These are phyloP conservation scores for Pseudomyrmex sp. DNA, from an alignment of 1,140 invertebrate genomes.

Conservation along the genomic window DNA sequence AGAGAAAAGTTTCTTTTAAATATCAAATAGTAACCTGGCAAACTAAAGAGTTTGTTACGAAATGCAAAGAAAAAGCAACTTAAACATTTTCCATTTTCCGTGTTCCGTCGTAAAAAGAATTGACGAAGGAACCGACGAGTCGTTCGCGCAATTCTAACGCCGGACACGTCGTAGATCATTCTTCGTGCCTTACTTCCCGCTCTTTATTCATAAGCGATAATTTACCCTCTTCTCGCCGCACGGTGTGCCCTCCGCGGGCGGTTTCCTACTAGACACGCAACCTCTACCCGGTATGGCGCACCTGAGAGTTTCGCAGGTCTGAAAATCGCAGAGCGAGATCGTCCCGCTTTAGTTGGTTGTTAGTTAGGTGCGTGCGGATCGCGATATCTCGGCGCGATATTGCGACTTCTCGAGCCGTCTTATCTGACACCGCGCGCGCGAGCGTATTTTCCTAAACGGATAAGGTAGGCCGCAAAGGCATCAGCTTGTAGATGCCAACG, in stretches of 20 bases:
- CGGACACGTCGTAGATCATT: neutral
- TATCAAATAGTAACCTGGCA: too few species aligned
- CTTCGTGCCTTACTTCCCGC: slow-evolving; percentile 17
- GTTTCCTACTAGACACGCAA: slow-evolving; percentile 83
- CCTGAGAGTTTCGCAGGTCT: slow-evolving; percentile 85
- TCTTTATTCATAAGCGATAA: slow-evolving; percentile 56
- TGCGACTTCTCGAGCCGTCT: slow-evolving; percentile 22
- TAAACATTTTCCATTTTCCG: neutral
- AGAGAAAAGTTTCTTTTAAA: too few species aligned
- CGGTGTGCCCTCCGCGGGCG: slow-evolving; percentile 87
- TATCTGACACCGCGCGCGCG: slow-evolving; percentile 53
- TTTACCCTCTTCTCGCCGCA: slow-evolving; percentile 84
- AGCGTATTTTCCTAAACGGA: slow-evolving; percentile 65
- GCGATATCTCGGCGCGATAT: slow-evolving; percentile 61
- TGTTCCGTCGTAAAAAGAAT: neutral
- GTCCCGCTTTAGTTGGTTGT: slow-evolving; percentile 1
- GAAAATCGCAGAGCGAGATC: slow-evolving; percentile 56
- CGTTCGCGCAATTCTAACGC: slow-evolving; percentile 2
- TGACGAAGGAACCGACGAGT: neutral
- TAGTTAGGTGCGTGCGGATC: slow-evolving; percentile 52
- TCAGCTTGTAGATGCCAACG: slow-evolving; percentile 56
- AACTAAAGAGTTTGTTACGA: neutral
- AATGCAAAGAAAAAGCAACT: neutral
- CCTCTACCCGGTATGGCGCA: slow-evolving; percentile 86
- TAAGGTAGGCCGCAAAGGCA: slow-evolving; percentile 66